A percentile compares a stretch with the other conserved stretches of the same genome.
phyloP scores from a whole-genome alignment of 2,113 vertebrate species.

The Cyanoramphus novaezelandiae region DNA sequence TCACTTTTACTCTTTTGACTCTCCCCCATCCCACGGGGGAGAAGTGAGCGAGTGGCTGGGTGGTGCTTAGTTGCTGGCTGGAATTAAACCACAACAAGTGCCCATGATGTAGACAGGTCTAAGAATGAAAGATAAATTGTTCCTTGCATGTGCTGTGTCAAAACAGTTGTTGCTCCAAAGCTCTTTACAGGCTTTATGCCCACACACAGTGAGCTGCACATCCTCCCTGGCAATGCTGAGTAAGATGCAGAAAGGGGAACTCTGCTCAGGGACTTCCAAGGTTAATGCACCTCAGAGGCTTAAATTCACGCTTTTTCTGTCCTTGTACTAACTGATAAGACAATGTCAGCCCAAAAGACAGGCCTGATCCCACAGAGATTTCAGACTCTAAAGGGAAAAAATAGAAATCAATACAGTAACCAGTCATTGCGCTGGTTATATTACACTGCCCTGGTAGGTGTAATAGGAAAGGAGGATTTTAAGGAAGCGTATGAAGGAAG shows the following conservation, averaged over 20 bases:
- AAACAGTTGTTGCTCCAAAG: conserved; percentile 51
- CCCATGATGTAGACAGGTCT: neutral
- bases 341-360: neutral
- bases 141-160: neutral
- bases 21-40: neutral
- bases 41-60: neutral
- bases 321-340: neutral
- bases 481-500: neutral
- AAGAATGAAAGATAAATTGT: conserved; percentile 35
- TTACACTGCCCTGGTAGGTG: neutral
- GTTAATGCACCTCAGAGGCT: conserved; percentile 38
- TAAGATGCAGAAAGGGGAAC: conserved; percentile 16
- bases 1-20: neutral
- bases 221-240: neutral
- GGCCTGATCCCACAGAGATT: neutral
- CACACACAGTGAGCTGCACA: conserved; percentile 21
- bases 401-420: neutral
- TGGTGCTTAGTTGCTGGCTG: neutral
- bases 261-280: neutral
- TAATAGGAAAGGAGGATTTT: conserved; percentile 4
- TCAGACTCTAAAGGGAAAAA: neutral
- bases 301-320: conserved; percentile 19
- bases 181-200: conserved; percentile 57
- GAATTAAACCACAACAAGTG: neutral
- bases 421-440: neutral